Base-by-base conservation (phyloP, 2,113 vertebrate genomes). In the Polypterus bichir region DNA sequence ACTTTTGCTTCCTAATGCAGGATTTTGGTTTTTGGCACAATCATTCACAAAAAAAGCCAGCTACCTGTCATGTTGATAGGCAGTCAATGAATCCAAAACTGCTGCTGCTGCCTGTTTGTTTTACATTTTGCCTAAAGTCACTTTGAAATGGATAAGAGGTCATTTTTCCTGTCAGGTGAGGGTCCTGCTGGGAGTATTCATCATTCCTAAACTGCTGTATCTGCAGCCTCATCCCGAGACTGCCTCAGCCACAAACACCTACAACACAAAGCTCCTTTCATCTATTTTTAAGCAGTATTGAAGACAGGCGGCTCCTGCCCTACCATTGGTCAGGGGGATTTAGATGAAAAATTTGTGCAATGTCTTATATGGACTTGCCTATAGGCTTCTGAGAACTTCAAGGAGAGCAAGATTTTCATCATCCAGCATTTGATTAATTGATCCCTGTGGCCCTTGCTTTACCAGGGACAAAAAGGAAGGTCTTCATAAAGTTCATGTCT, bases 211-310 rank as follows among this genome's bases (percentile, higher is more conserved):
- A 81, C 61, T 67, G 65, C 70, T 75, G 77, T 62, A 69, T 77
- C 71, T 69, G 70, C 9, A 61, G 72, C 71, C 71, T 79, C 74
- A 80, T 61, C 66, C 55, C 66, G 76, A 70, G 69, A 68, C 71
- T 79, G 72, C 71, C 70, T 71, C 78, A 76, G 68, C 75, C 79
- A 76, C 60, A 76, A 69, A 73, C 66, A 67, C 61, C 63, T 74
- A 69, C 77, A 57, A 57, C 44, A 49, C 45, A 66, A 59, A 67
- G 74, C 61, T 4, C 55, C 57, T 27, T 66, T 77, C 69, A 79
- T 76, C 69, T 80, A 80, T 81, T 75, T 81, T 81, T 80, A 74
- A 79, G 73, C 49, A 71, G 60, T 44, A 4, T 5, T 9, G 60
- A 68, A 60, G 59, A 67, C 59, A 27, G 27, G 63, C 71, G 67